These are phyloP conservation scores for Sorex maritimensis DNA, from an alignment of 2,797 vertebrate genomes.

Conservation along the genomic window DNA sequence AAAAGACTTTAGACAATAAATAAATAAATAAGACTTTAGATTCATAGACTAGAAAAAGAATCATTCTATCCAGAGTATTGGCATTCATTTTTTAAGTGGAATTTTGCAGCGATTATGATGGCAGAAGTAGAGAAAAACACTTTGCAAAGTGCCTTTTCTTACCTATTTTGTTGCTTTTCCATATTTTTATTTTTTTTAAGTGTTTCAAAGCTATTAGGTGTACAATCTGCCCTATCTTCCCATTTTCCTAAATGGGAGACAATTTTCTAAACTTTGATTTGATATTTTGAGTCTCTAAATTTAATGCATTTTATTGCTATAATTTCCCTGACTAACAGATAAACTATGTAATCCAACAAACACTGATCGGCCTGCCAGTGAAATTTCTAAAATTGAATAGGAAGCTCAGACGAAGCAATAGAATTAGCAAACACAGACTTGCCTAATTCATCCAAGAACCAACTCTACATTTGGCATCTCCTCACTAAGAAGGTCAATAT, in stretches of 20 bases:
- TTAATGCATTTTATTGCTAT: not conserved
- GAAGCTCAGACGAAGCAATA: not conserved
- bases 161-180: not conserved
- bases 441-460: not conserved
- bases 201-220: conserved; percentile 3
- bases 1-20: conserved; percentile 2
- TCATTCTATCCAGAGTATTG: not conserved
- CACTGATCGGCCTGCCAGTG: not conserved
- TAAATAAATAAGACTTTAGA: conserved; percentile 1
- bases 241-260: not conserved
- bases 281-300: not conserved
- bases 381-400: not conserved
- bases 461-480: not conserved
- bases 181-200: not conserved
- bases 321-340: conserved; percentile 12
- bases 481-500: not conserved
- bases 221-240: not conserved
- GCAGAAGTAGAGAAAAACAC: conserved; percentile 10
- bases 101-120: conserved; percentile 25
- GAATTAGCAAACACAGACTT: not conserved
- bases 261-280: not conserved
- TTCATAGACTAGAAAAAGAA: not conserved
- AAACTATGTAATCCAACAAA: too few species aligned
- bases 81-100: not conserved
- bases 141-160: conserved; percentile 32